phyloP scores from a whole-genome alignment of 2,797 vertebrate genomes.

The Naso thynnoides region DNA sequence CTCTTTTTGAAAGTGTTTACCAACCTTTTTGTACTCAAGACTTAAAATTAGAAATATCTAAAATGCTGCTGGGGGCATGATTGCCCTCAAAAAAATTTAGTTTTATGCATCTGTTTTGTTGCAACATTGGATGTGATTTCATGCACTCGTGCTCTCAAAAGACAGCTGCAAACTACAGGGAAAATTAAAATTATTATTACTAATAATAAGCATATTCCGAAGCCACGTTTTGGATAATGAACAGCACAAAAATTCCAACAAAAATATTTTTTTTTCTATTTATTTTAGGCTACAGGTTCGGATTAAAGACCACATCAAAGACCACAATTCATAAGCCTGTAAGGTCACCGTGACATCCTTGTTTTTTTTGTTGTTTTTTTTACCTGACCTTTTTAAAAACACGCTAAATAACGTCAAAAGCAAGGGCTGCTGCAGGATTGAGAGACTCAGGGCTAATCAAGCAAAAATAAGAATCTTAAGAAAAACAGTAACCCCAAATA shows the following conservation, averaged over 20 bases:
- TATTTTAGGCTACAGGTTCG: background rate
- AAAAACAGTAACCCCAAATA: too few species aligned
- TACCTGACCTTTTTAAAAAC: background rate
- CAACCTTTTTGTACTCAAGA: background rate
- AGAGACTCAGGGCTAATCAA: too few species aligned
- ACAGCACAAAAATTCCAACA: background rate
- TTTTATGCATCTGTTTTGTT: background rate
- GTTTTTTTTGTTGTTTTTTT: background rate
- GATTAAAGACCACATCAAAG: slow-evolving; percentile 7
- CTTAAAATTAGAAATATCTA: too few species aligned
- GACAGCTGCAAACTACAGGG: slow-evolving; percentile 14
- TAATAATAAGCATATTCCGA: background rate
- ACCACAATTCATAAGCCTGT: background rate
- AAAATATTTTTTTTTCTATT: background rate
- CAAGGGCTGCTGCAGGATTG: background rate
- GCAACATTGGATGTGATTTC: background rate
- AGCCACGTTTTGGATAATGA: background rate
- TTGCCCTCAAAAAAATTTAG: too few species aligned
- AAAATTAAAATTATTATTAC: background rate
- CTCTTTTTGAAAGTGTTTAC: background rate
- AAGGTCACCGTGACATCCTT: slow-evolving; percentile 22
- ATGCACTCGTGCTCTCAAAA: background rate
- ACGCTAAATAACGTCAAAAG: background rate
- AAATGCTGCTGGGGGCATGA: background rate
- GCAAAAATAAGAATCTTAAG: too few species aligned